phyloP scores from a whole-genome alignment of 2,113 vertebrate genomes.

The Galemys pyrenaicus region DNA sequence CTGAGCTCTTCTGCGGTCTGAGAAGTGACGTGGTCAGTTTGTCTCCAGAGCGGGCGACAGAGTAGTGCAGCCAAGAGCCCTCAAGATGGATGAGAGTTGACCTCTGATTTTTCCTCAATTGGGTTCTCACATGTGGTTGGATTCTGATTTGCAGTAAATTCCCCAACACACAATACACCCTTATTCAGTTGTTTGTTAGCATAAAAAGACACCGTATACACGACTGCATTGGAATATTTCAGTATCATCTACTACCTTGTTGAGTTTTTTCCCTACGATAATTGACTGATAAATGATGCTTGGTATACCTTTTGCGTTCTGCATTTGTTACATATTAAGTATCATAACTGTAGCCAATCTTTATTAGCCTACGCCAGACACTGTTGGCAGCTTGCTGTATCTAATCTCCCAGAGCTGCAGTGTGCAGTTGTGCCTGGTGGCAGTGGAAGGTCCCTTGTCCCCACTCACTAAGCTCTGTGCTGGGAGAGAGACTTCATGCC shows the following conservation, averaged over 20 bases:
- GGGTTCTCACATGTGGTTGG: not conserved
- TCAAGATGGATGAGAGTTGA: not conserved
- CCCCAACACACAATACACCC: not conserved
- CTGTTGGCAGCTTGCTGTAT: not conserved
- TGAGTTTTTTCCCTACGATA: not conserved
- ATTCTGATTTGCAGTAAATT: not conserved
- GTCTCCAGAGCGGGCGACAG: not conserved
- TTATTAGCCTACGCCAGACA: not conserved
- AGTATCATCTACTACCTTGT: not conserved
- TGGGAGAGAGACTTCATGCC: not conserved
- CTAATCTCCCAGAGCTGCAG: not conserved
- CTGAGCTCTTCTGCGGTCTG: not conserved
- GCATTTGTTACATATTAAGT: constrained; percentile 6
- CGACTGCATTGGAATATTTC: constrained; percentile 1
- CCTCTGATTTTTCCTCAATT: not conserved
- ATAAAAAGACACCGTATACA: not conserved
- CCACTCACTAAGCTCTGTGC: not conserved
- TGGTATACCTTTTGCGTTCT: not conserved
- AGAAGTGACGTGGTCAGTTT: not conserved
- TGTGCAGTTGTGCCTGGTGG: not conserved
- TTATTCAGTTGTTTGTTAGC: not conserved
- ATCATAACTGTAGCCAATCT: not conserved
- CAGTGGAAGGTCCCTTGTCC: not conserved
- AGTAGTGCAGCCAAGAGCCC: not conserved
- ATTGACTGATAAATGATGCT: constrained; percentile 27